Base-by-base conservation (phyloP, 2,888 invertebrate genomes). In the Leucania comma region DNA sequence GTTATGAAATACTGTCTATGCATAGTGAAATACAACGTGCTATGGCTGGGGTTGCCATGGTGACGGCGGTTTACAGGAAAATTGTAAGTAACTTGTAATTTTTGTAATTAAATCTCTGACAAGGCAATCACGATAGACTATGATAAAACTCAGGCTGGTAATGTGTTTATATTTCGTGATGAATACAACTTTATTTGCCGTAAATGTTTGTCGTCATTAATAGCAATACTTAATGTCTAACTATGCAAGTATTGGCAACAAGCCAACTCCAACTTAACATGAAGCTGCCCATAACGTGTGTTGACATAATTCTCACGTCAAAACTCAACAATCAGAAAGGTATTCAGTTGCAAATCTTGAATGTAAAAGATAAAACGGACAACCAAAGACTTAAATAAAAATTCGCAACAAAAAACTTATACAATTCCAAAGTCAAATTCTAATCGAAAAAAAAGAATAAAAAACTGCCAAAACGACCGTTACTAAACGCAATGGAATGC, bases 1-100 rank as follows among this genome's bases (percentile, higher is more conserved):
- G 68, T 75, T 75, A 83, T 77, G 78, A 75, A 84, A 83, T 74
- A 80, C 64, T 79, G 64, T 80, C 80, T 82, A 62, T 72, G 61
- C 51, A 72, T 56, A 56, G 51, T 61, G 53, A 24, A 76, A 71
- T 8, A 53, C 32, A 48, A 42, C 48, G 42, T 42, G n/a, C 20
- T 63, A 26, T 63, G 24, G 53, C 35, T 22, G 48, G 38, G 20
- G n/a, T 32, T 50, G 51, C 14, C 35, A 46, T 29, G 48, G 38
- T 8, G 20, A 20, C 26, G n/a, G 12, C 17, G 50, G 35, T 51
- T 69, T 81, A 42, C 63, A 57, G 51, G 20, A 22, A 51, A 50
- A 26, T 12, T 8, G 0, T 14, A 48, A 20, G 24, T 10, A 20
- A 38, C 26, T 24, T 22, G 0, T 53, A 32, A 42, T 17, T 17